Evolutionary conservation across 2,888 invertebrate genomes (phyloP).

Genomic region (Cheilosia pagana): DNA sequence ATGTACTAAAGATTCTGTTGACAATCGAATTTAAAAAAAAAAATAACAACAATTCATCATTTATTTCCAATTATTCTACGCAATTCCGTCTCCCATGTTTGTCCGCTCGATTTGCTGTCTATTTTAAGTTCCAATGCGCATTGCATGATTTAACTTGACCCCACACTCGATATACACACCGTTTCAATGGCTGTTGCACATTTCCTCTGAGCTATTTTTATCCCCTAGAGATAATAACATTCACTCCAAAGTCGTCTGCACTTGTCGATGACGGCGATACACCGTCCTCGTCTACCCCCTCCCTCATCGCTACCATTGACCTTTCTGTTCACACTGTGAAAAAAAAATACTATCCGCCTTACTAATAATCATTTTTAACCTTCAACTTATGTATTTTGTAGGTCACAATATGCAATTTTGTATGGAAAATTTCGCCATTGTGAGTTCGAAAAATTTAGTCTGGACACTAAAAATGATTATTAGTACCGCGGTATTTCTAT

Average conservation of each 20-base stretch:
- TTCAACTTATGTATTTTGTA: no score
- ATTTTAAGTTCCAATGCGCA: constrained; percentile 39
- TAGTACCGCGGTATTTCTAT: no score
- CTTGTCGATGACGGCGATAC: constrained; percentile 5
- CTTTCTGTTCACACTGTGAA: no score
- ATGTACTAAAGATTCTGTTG: background rate
- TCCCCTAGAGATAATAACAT: background rate
- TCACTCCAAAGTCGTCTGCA: constrained; percentile 47
- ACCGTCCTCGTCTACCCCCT: no score
- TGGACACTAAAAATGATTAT: no score
- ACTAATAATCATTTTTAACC: no score
- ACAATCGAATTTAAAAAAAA: background rate
- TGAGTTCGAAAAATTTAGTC: no score
- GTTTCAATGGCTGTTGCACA: constrained; percentile 24
- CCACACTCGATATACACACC: constrained; percentile 4
- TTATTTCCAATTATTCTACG: constrained; percentile 3
- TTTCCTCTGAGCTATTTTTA: constrained; percentile 43
- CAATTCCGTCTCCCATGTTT: background rate
- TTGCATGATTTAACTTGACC: constrained; percentile 27
- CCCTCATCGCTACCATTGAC: no score
- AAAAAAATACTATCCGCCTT: no score
- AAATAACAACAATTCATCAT: background rate
- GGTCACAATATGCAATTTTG: no score
- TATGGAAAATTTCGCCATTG: no score
- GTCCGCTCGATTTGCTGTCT: constrained; percentile 3